Evolutionary conservation across 2,113 vertebrate species (phyloP), one percentile per base, ranked within the genome.

Genomic region (Indicator maculatus): DNA sequence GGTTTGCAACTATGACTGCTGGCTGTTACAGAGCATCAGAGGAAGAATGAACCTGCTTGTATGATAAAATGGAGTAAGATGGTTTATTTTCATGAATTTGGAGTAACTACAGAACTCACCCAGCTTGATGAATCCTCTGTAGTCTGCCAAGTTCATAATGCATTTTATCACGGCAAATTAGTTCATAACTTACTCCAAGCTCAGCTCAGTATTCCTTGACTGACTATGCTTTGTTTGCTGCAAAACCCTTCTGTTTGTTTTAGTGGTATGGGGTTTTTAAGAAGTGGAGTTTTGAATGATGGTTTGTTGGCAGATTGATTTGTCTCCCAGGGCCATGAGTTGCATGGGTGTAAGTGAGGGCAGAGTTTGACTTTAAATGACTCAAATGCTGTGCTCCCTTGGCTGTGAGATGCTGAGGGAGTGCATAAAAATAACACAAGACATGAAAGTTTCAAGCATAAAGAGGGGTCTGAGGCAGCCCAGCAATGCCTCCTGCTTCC

Each of bases 181-280:
- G 38, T 38, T 91, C 89, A 89, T 90, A 94, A 94, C 60, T 97
- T 86, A 94, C 76, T 92, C 77, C 70, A 83, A 81, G 23, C 70
- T 96, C 76, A n/a, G 59, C 59, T 94, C 66, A 13, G 16, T 91
- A 50, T 94, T 87, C 70, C 30, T 56, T 83, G 33, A 71, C 36
- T 53, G 90, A 94, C 74, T n/a, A 87, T 60, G 93, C 66, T 96
- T 91, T 0, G 1, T 81, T 93, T 86, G 20, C 30, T 66, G 76
- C 70, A 95, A 94, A 96, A 92, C 93, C 65, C 28, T 92, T 89
- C 81, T 58, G 39, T 83, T 93, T 94, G 30, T 93, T 93, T 86
- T 76, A 21, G 11, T 83, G 15, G 24, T 24, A 30, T 1, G 5
- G 15, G 5, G 12, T 44, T 89, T 94, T 56, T 20, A 78, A 87